Percentiles rank a stretch among this genome's conserved stretches.
Evolutionary conservation across 2,888 invertebrate genomes (phyloP).

Genomic region (Nomada hirtipes): DNA sequence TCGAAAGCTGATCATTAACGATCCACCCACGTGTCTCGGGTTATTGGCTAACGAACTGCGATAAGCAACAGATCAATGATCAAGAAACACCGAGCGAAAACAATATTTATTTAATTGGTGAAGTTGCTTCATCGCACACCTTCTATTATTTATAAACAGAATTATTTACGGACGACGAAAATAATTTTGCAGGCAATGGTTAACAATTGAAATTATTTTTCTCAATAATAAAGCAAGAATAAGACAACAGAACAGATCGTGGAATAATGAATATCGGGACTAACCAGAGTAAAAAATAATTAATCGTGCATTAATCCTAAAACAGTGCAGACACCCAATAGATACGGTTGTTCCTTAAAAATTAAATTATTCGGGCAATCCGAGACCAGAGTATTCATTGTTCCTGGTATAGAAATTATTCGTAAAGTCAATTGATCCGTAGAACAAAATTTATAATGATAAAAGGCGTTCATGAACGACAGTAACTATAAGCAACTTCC

Average conservation of each 20-base stretch:
- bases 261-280: too few relatives aligned
- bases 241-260: too few relatives aligned
- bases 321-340: not conserved
- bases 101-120: not conserved
- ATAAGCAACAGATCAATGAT: not conserved
- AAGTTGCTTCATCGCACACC: not conserved
- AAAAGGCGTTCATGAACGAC: not conserved
- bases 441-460: too few relatives aligned
- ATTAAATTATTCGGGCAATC: too few relatives aligned
- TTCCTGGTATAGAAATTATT: too few relatives aligned
- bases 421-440: too few relatives aligned
- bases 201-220: too few relatives aligned
- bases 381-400: too few relatives aligned
- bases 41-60: not conserved
- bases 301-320: too few relatives aligned
- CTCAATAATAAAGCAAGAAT: too few relatives aligned
- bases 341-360: not conserved
- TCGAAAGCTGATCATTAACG: conserved; percentile 5
- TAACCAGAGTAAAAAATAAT: too few relatives aligned
- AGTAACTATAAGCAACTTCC: not conserved
- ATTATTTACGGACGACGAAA: not conserved
- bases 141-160: not conserved
- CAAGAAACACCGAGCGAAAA: not conserved
- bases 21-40: not conserved
- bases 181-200: too few relatives aligned